These are phyloP conservation scores for Agapornis roseicollis DNA, from an alignment of 2,113 vertebrate species.

Conservation along the genomic window DNA sequence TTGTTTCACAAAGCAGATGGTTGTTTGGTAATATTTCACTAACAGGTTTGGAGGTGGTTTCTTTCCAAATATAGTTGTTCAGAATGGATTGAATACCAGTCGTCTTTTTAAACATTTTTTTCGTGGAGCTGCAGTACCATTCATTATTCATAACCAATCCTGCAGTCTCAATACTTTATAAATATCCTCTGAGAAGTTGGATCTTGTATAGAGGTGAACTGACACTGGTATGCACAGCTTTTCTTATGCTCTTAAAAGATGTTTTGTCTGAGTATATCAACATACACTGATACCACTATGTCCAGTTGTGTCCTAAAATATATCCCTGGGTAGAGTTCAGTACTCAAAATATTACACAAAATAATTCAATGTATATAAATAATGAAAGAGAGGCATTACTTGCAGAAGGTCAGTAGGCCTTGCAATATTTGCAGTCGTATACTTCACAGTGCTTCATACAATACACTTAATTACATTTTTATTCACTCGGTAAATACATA, in stretches of 20 bases:
- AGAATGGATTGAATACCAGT: background rate
- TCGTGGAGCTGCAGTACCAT: background rate
- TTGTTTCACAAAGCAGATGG: background rate
- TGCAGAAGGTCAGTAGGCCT: background rate
- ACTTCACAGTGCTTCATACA: background rate
- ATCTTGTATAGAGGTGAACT: background rate
- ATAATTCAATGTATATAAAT: background rate
- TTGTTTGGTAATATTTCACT: background rate
- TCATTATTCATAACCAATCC: background rate
- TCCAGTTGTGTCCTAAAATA: background rate
- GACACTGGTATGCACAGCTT: background rate
- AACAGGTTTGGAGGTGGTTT: background rate
- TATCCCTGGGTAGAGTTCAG: background rate
- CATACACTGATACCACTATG: background rate
- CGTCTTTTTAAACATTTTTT: background rate
- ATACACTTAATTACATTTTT: background rate
- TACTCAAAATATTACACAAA: background rate
- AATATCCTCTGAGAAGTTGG: background rate
- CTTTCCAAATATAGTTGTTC: background rate
- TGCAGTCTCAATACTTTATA: background rate
- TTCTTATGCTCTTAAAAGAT: background rate
- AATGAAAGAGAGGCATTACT: background rate
- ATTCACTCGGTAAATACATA: background rate
- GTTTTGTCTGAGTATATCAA: background rate
- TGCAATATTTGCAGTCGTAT: background rate